phyloP scores from a whole-genome alignment of 1,140 invertebrate species.

The Patella vulgata region DNA sequence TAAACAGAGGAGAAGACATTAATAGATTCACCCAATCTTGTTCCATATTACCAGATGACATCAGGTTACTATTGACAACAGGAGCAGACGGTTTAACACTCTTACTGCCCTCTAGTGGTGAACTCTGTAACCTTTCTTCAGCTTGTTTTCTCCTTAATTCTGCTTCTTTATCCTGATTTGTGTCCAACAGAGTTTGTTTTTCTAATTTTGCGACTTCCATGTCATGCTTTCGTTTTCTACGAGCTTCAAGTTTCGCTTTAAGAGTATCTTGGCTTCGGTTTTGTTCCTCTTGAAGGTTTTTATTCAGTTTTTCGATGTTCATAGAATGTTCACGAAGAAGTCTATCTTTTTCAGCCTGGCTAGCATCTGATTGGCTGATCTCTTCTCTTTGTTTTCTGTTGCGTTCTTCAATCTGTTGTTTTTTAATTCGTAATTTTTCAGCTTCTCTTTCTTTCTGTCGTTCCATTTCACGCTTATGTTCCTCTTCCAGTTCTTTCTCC shows the following conservation, averaged over 20 bases:
- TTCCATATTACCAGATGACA: conserved; percentile 48
- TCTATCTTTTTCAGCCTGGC: conserved; percentile 49
- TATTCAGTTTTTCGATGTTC: conserved; percentile 50
- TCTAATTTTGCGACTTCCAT: conserved; percentile 49
- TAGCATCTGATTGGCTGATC: conserved; percentile 41
- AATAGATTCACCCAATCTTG: conserved; percentile 62
- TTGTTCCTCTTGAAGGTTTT: conserved; percentile 34
- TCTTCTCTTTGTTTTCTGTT: conserved; percentile 46
- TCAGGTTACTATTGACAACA: conserved; percentile 21
- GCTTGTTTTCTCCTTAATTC: conserved; percentile 32
- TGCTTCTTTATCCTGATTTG: conserved; percentile 37
- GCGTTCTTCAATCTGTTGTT: conserved; percentile 55
- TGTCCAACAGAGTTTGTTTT: conserved; percentile 46
- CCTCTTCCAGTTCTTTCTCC: conserved; percentile 52
- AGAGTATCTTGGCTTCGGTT: conserved; percentile 35
- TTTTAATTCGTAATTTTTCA: conserved; percentile 46
- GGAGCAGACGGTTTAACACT: conserved; percentile 2
- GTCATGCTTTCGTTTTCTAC: conserved; percentile 45
- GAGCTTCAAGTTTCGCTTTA: conserved; percentile 53
- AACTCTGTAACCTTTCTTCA: conserved; percentile 25
- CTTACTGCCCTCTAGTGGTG: background rate
- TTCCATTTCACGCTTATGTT: conserved; percentile 49
- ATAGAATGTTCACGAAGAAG: conserved; percentile 55
- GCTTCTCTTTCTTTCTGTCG: conserved; percentile 48
- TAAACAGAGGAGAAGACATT: conserved; percentile 63